Conservation (phyloP, 2,888 invertebrate species). For the Limnephilus marmoratus region DNA sequence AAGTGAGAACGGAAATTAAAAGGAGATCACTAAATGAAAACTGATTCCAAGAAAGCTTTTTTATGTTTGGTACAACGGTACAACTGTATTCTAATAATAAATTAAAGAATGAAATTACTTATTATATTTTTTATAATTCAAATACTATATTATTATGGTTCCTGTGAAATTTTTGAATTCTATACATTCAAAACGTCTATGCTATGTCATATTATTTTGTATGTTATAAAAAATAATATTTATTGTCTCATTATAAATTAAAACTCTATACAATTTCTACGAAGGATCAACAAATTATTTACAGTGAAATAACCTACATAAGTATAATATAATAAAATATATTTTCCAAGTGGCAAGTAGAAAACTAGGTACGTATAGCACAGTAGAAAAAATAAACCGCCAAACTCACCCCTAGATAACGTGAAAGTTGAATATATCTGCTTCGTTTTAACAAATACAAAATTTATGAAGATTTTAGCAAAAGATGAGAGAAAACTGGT, state of each 20-base stretch:
- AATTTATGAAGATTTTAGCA: not conserved
- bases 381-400: not conserved
- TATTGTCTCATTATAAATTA: conserved; percentile 15
- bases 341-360: not conserved
- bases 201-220: not conserved
- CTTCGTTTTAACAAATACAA: not conserved
- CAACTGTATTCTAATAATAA: not conserved
- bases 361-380: not conserved
- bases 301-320: not conserved
- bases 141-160: not conserved
- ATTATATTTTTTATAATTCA: not conserved
- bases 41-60: not conserved
- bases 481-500: not conserved
- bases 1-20: not conserved
- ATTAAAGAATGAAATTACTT: not conserved
- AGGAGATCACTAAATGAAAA: not conserved
- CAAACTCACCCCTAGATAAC: not conserved
- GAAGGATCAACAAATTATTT: not conserved
- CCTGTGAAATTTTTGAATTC: not conserved
- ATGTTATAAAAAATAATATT: conserved; percentile 2
- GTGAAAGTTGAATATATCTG: not conserved
- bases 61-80: not conserved
- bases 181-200: not conserved
- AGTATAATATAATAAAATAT: not conserved
- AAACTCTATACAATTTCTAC: not conserved